Base-by-base conservation (phyloP, 1,140 invertebrate species). In the Hesperophylax magnus region DNA sequence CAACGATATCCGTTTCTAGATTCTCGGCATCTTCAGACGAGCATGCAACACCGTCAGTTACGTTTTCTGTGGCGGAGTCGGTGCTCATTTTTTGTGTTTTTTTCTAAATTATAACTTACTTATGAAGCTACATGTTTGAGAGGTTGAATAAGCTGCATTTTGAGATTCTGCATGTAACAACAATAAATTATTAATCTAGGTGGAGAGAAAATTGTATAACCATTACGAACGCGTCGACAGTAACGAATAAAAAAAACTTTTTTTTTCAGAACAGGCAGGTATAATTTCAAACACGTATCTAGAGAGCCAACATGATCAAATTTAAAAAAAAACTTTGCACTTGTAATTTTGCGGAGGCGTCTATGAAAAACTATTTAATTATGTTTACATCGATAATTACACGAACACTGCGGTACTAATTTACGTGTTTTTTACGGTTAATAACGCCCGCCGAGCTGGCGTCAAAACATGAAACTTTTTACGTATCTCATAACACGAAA, bases 51-150 rank as follows among this genome's bases (percentile, higher is more conserved):
- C 52, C 47, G 69, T 72, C 69, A 56, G 14, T 56, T 54, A 27
- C 47, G 27, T 52, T 72, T 72, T 72, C 69, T n/a, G 69, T 18
- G 52, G 69, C 27, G 18, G 47, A 24, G 17, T 72, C 69, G 52
- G 52, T 72, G 69, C 52, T 72, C 69, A 72, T 72, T 72, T 53
- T 72, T 18, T 22, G 7, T 20, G 69, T 47, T 65, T 65, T 65
- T 7, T 69, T 18, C 5, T 20, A 9, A 61, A 47, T 47, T 14
- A 14, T 47, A 47, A 47, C 11, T 14, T 14, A 47, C 39, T 47
- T 47, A 47, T 47, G 39, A 47, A 14, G 11, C 39, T 47, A 14
- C 39, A 47, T 47, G 11, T 47, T 47, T 47, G 39, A 47, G 11
- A 1, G 39, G 11, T 47, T 47, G 39, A 0, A 47, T 47, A 47